Conservation (phyloP, 2,888 invertebrate species). For the Sisyra nigra region DNA sequence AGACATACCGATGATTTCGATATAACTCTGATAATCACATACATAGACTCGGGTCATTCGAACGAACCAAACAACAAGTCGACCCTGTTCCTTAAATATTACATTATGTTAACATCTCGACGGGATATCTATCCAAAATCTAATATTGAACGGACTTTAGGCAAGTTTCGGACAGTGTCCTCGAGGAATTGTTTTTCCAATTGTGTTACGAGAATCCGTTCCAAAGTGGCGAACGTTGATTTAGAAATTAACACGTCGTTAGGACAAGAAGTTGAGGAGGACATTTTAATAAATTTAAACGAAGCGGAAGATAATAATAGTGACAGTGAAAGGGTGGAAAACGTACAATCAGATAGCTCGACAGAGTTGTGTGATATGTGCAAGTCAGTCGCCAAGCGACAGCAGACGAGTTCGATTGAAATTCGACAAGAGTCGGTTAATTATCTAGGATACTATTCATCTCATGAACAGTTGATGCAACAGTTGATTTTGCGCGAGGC, state of each 20-base stretch:
- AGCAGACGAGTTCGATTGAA: too few species aligned
- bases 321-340: neutral
- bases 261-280: constrained; percentile 5
- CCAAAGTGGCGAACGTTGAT: neutral
- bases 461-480: constrained; percentile 48
- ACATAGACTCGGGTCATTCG: constrained; percentile 16
- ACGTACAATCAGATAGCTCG: neutral
- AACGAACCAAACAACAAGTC: neutral
- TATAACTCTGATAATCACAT: constrained; percentile 47
- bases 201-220: neutral
- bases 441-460: constrained; percentile 52
- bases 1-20: constrained; percentile 49
- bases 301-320: neutral
- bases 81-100: constrained; percentile 35
- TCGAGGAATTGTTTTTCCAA: constrained; percentile 17
- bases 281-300: neutral
- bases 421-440: constrained; percentile 43
- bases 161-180: constrained; percentile 43
- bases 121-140: constrained; percentile 44
- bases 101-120: constrained; percentile 40
- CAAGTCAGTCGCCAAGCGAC: too few species aligned
- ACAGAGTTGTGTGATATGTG: too few species aligned
- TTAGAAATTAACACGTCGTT: constrained; percentile 5
- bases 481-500: constrained; percentile 41
- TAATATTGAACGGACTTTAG: constrained; percentile 38